phyloP scores from a whole-genome alignment of 2,888 invertebrate genomes.

The Metacarcinus magister region DNA sequence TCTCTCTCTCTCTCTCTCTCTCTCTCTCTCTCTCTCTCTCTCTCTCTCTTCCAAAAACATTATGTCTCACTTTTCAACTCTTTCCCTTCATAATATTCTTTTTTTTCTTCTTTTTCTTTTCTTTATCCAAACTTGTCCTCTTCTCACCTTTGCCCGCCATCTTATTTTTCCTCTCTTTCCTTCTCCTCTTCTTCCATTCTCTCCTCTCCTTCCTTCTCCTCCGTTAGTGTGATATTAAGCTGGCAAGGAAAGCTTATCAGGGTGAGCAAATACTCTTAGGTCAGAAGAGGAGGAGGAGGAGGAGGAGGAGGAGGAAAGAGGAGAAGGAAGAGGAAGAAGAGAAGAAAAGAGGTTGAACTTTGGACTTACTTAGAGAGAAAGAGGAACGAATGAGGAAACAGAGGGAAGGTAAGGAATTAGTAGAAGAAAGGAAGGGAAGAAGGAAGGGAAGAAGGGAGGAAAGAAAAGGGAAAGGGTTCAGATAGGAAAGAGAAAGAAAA shows the following conservation, averaged over 20 bases:
- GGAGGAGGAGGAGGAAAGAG: background rate
- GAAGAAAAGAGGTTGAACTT: background rate
- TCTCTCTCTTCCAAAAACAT: background rate
- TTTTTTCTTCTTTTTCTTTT: too few species aligned
- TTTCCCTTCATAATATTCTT: too few species aligned
- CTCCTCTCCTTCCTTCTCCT: background rate
- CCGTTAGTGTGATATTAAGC: background rate
- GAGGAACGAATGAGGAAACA: background rate
- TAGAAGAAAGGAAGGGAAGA: background rate
- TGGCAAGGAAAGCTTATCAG: background rate
- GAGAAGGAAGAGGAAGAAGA: background rate
- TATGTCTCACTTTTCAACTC: too few species aligned
- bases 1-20: slow-evolving; percentile 30
- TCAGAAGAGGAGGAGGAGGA: background rate
- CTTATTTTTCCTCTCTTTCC: background rate
- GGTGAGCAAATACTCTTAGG: slow-evolving; percentile 35
- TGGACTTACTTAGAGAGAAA: too few species aligned
- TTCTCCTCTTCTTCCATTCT: background rate
- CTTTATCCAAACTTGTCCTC: too few species aligned
- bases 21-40: slow-evolving; percentile 43
- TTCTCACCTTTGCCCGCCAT: too few species aligned
- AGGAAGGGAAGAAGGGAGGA: background rate
- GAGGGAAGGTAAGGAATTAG: background rate
- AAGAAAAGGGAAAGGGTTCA: background rate
- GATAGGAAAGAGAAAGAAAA: background rate